Evolutionary conservation across 2,797 vertebrate genomes (phyloP).

Genomic region (Gadopsis marmoratus): DNA sequence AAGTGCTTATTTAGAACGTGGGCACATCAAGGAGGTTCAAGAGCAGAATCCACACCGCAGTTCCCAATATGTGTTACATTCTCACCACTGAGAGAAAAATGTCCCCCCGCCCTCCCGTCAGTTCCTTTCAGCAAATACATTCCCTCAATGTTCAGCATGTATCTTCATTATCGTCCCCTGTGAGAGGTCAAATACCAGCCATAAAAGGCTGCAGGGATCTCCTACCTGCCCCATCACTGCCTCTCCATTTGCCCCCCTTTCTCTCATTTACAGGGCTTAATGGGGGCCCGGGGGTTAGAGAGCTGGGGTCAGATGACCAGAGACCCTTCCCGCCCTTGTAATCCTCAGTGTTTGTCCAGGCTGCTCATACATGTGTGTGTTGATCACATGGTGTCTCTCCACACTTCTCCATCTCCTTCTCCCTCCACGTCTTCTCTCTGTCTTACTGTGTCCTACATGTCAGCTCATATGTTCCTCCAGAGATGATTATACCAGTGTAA

Average conservation of each 20-base stretch:
- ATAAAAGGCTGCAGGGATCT: conserved; percentile 67
- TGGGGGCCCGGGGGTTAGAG: conserved; percentile 47
- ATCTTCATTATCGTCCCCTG: conserved; percentile 52
- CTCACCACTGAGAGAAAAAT: background rate
- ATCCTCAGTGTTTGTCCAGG: conserved; percentile 57
- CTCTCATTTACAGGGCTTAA: conserved; percentile 73
- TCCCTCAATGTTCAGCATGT: conserved; percentile 40
- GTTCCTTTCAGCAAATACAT: conserved; percentile 24
- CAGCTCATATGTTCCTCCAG: conserved; percentile 43
- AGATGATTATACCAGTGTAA: conserved; percentile 17
- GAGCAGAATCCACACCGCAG: background rate
- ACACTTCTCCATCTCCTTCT: conserved; percentile 29
- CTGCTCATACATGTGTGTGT: conserved; percentile 49
- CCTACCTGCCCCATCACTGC: conserved; percentile 68
- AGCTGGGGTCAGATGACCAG: conserved; percentile 53
- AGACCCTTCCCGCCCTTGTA: conserved; percentile 32
- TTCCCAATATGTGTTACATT: conserved; percentile 31
- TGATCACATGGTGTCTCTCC: conserved; percentile 50
- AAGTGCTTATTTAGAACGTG: conserved; percentile 58
- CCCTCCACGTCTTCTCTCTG: conserved; percentile 9
- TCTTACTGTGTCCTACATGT: conserved; percentile 35
- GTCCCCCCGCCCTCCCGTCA: background rate
- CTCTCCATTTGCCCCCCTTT: conserved; percentile 75
- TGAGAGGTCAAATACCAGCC: conserved; percentile 74
- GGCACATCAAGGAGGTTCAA: conserved; percentile 47